These are phyloP conservation scores for Cancer borealis DNA, from an alignment of 2,888 invertebrate species.

Conservation along the genomic window DNA sequence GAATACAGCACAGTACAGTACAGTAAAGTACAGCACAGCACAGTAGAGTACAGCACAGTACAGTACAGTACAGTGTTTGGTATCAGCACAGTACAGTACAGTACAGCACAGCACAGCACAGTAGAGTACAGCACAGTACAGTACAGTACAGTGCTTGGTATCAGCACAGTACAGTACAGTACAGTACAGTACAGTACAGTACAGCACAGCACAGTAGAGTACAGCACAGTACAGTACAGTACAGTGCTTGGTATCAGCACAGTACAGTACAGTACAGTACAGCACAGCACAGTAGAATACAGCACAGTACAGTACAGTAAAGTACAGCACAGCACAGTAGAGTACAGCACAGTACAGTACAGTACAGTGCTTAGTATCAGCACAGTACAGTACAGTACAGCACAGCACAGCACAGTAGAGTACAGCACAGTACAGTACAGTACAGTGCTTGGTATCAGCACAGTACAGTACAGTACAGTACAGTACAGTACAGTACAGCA, in stretches of 20 bases:
- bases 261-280: too few relatives aligned
- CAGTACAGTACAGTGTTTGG: too few relatives aligned
- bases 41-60: constrained; percentile 29
- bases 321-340: constrained; percentile 23
- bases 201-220: constrained; percentile 1
- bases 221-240: not conserved
- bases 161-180: too few relatives aligned
- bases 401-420: constrained; percentile 23
- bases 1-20: not conserved
- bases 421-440: constrained; percentile 22
- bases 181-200: constrained; percentile 28
- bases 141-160: too few relatives aligned
- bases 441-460: too few relatives aligned
- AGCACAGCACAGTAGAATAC: too few relatives aligned
- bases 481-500: not conserved
- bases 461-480: too few relatives aligned
- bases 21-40: too few relatives aligned
- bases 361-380: too few relatives aligned
- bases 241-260: too few relatives aligned
- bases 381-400: constrained; percentile 37
- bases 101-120: constrained; percentile 14
- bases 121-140: not conserved
- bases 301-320: too few relatives aligned
- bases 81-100: too few relatives aligned
- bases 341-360: constrained; percentile 11